Evolutionary conservation across 2,113 vertebrate genomes (phyloP).

Genomic region (Ploceus nigricollis): DNA sequence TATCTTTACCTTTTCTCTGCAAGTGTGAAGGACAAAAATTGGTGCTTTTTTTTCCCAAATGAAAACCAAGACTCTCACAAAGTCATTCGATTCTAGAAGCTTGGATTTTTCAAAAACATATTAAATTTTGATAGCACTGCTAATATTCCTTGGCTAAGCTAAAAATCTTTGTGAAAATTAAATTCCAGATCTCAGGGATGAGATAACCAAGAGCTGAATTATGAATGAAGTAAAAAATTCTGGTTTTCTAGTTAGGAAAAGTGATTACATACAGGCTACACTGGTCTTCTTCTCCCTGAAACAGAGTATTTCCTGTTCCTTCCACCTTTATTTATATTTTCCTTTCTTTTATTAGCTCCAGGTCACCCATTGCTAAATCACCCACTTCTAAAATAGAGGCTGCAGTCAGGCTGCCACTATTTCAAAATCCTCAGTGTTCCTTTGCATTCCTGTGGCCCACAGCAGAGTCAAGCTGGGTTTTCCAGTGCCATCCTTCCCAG

Average conservation of each 20-base stretch:
- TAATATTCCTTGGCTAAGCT: neutral
- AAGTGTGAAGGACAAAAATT: neutral
- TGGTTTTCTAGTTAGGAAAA: neutral
- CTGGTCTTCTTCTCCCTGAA: neutral
- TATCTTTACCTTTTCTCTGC: neutral
- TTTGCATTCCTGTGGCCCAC: neutral
- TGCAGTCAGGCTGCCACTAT: neutral
- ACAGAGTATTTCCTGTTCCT: neutral
- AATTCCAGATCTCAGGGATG: neutral
- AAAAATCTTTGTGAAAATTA: neutral
- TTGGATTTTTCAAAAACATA: neutral
- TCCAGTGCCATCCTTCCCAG: neutral
- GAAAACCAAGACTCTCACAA: neutral
- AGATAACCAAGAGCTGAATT: neutral
- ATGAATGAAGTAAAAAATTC: neutral
- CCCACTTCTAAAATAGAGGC: neutral
- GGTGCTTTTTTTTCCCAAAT: neutral
- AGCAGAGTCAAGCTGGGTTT: neutral
- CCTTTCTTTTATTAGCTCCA: neutral
- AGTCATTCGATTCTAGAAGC: neutral
- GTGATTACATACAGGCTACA: neutral
- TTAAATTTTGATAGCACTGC: neutral
- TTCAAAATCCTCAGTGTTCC: neutral
- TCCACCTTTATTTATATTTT: neutral
- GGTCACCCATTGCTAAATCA: neutral